phyloP scores from a whole-genome alignment of 2,113 vertebrate species.

The Megaceryle maxima region DNA sequence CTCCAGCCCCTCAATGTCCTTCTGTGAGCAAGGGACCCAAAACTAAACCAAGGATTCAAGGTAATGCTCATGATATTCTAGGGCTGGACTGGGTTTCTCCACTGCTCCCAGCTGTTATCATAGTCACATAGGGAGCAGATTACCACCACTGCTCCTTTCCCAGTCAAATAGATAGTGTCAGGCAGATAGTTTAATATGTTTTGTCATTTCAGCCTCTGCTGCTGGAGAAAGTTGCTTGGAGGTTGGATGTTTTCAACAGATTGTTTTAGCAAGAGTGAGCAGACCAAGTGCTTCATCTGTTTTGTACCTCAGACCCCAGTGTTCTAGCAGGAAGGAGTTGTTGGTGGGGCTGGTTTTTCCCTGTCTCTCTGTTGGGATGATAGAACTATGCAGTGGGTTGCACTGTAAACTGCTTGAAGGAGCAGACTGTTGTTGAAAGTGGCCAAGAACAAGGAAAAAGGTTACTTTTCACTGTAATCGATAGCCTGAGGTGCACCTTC shows the following conservation, averaged over 20 bases:
- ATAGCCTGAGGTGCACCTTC: neutral
- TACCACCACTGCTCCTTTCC: neutral
- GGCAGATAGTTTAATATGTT: neutral
- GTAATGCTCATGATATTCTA: neutral
- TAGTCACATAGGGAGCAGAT: neutral
- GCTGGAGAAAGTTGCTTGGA: neutral
- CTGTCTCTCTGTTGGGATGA: neutral
- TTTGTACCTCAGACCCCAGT: neutral
- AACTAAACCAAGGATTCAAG: neutral
- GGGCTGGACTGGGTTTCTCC: neutral
- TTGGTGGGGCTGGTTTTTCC: neutral
- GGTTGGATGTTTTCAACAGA: neutral
- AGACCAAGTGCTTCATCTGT: accelerated
- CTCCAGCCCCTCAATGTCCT: neutral
- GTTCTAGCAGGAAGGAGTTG: neutral
- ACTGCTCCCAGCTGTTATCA: neutral
- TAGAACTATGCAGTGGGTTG: neutral
- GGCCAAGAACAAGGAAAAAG: neutral
- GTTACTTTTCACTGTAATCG: accelerated
- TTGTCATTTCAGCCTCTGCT: neutral
- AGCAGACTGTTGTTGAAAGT: neutral
- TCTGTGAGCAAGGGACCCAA: neutral
- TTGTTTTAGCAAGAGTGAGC: neutral
- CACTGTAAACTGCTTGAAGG: neutral
- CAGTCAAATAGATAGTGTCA: neutral